These are phyloP conservation scores for Bacillus rossius DNA, from an alignment of 1,140 invertebrate species.

Conservation along the genomic window DNA sequence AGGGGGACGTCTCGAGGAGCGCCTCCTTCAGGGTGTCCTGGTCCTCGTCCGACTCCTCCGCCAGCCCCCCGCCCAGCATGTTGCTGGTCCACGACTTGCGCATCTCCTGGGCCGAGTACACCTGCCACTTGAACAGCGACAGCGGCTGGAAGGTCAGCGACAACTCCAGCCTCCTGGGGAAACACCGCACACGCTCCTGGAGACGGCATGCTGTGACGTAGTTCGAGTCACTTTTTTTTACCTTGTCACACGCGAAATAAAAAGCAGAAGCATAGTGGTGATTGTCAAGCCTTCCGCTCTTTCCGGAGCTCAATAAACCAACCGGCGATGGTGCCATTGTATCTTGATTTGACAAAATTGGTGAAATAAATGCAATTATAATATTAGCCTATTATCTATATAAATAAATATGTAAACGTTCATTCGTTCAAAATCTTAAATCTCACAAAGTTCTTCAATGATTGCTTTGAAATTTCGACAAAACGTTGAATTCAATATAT, in stretches of 20 bases:
- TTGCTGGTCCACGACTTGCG: slow-evolving; percentile 63
- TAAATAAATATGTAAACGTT: too few species aligned
- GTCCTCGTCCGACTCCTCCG: slow-evolving; percentile 81
- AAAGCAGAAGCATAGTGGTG: background rate
- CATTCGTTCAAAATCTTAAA: too few species aligned
- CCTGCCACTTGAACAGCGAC: slow-evolving; percentile 95
- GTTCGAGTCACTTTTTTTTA: too few species aligned
- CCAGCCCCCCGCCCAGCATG: slow-evolving; percentile 51
- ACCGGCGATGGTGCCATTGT: too few species aligned
- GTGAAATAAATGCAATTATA: too few species aligned
- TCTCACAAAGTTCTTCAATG: too few species aligned
- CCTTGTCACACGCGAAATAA: too few species aligned
- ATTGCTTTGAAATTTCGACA: too few species aligned
- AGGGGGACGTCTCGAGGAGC: slow-evolving; percentile 94
- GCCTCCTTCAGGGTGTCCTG: slow-evolving; percentile 98
- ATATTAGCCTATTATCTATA: too few species aligned
- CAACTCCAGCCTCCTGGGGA: slow-evolving; percentile 48
- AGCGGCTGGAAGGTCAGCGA: slow-evolving; percentile 89
- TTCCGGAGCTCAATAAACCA: slow-evolving; percentile 3
- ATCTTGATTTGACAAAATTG: too few species aligned
- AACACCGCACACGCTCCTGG: slow-evolving; percentile 10
- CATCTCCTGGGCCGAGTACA: slow-evolving; percentile 91
- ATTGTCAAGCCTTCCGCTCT: background rate
- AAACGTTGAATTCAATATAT: too few species aligned
- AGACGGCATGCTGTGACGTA: too few species aligned